Evolutionary conservation across 2,888 invertebrate genomes (phyloP).

Genomic region (Cerastis rubricosa): DNA sequence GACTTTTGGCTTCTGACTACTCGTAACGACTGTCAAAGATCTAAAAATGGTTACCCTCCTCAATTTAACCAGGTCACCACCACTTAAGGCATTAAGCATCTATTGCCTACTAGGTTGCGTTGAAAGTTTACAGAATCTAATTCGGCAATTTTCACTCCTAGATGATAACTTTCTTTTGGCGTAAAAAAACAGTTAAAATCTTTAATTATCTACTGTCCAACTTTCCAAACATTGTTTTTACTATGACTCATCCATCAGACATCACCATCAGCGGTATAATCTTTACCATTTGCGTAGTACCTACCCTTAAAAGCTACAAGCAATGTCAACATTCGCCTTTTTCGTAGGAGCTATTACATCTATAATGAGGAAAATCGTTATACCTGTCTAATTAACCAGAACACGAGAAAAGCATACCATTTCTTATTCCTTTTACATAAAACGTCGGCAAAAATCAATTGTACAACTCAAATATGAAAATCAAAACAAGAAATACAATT

Average conservation of each 20-base stretch:
- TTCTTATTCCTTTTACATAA: conserved; percentile 34
- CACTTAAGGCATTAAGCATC: too few relatives aligned
- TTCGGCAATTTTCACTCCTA: not conserved
- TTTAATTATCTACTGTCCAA: not conserved
- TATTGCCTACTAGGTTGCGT: too few relatives aligned
- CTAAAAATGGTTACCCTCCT: too few relatives aligned
- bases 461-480: conserved; percentile 36
- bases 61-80: too few relatives aligned
- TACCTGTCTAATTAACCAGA: conserved; percentile 46
- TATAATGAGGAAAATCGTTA: conserved; percentile 42
- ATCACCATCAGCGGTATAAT: not conserved
- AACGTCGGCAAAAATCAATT: conserved; percentile 43
- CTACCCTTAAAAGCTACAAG: conserved; percentile 22
- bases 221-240: not conserved
- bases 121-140: too few relatives aligned
- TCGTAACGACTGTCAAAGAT: too few relatives aligned
- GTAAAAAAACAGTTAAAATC: not conserved
- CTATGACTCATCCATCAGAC: not conserved
- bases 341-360: conserved; percentile 29
- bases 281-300: not conserved
- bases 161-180: not conserved
- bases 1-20: too few relatives aligned
- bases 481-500: conserved; percentile 43
- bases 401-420: conserved; percentile 44
- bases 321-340: conserved; percentile 46